Base-by-base conservation (phyloP, 2,113 vertebrate genomes). In the Hydrochoerus hydrochaeris region DNA sequence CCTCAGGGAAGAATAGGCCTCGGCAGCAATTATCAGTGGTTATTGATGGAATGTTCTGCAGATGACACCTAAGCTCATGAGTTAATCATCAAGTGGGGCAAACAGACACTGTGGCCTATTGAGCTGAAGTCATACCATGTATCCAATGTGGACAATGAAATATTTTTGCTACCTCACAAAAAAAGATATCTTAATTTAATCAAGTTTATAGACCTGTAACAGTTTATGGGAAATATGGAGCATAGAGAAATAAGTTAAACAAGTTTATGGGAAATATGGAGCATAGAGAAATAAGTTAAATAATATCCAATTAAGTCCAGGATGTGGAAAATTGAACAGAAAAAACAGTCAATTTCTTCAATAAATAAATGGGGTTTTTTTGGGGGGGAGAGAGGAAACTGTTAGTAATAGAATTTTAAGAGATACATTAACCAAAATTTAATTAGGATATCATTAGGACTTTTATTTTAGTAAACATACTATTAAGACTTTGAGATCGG, bases 341-440 rank as follows among this genome's bases (percentile, higher is more conserved):
- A 54, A 96, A 95, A 85, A 44, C 11, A 46, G 44, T 13, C n/a
- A 7, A 84, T 24, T 7, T 28, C 52, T 73, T 78, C 38, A 54
- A 84, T 41, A 89, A 38, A 89, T 41, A 93, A 91, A 80, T 96
- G 8, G 5, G n/a, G n/a, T n/a, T n/a, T n/a, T 30, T 92, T 58
- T 1, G 14, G 28, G 44, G 14, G 2, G 65, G 81, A 3, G 26
- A 57, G 3, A 1, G 5, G 24, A 77, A 54, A 17, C 7, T 58
- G 19, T 84, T 93, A 49, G 26, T 85, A 89, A 83, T 4, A 44
- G 20, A 54, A 16, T 4, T 9, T 73, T 69, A 85, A 77, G 28
- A 85, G 46, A 62, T 46, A 13, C 3, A n/a, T 49, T n/a, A 73
- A 58, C 7, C 22, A 94, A 46, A 92, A 54, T 10, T 87, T 87